Conservation (phyloP, 2,888 invertebrate genomes). For the Eupelmus urozonus region DNA sequence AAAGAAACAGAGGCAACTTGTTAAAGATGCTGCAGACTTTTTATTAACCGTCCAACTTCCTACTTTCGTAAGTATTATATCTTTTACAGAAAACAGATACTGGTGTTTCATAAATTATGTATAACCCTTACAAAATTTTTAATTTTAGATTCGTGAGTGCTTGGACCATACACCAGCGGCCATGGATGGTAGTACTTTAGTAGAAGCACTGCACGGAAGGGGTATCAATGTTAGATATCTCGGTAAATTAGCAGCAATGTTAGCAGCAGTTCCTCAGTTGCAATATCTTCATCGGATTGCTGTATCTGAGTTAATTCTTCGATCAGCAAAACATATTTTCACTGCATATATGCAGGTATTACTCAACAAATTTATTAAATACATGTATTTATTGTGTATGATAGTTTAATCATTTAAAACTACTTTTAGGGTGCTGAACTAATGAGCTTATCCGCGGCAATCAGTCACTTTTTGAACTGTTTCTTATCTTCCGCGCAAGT, state of each 20-base stretch:
- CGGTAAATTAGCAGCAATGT: slow-evolving; percentile 91
- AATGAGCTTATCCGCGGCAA: slow-evolving; percentile 92
- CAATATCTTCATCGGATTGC: slow-evolving; percentile 94
- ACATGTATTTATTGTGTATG: too few species aligned
- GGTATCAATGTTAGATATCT: slow-evolving; percentile 98
- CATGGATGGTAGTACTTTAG: slow-evolving; percentile 95
- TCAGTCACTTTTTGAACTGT: slow-evolving; percentile 98
- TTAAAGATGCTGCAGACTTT: slow-evolving; percentile 97
- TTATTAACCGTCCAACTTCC: slow-evolving; percentile 96
- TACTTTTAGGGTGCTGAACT: slow-evolving; percentile 87
- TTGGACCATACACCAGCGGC: slow-evolving; percentile 94
- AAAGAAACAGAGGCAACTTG: slow-evolving; percentile 90
- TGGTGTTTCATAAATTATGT: not conserved
- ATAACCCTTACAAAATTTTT: slow-evolving; percentile 2
- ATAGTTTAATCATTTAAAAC: slow-evolving; percentile 10
- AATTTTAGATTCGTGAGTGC: slow-evolving; percentile 88
- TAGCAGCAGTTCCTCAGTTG: slow-evolving; percentile 88
- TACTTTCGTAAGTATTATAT: slow-evolving; percentile 85
- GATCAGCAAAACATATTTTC: slow-evolving; percentile 96
- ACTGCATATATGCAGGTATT: slow-evolving; percentile 91
- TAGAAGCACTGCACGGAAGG: slow-evolving; percentile 94
- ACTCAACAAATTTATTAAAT: not conserved
- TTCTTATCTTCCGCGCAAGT: slow-evolving; percentile 88
- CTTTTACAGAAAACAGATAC: slow-evolving; percentile 1
- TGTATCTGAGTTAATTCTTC: slow-evolving; percentile 91